Evolutionary conservation across 2,888 invertebrate genomes (phyloP).

Genomic region (Rhorus exstirpatorius): DNA sequence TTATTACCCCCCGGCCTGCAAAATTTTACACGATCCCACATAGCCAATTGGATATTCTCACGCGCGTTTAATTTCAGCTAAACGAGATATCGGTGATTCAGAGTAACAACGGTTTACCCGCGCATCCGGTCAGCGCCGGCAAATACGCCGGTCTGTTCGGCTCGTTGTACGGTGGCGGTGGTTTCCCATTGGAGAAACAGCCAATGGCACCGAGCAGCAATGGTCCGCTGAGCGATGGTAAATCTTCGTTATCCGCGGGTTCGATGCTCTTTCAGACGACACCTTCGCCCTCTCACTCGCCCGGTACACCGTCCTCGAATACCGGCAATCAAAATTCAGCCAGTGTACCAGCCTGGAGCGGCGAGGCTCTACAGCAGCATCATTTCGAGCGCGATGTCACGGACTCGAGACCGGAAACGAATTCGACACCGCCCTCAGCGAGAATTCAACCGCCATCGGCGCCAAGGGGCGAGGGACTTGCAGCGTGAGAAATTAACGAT

Average conservation of each 20-base stretch:
- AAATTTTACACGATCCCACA: not conserved
- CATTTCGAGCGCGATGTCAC: conserved; percentile 88
- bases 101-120: conserved; percentile 90
- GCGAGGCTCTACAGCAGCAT: conserved; percentile 87
- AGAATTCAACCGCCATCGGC: conserved; percentile 89
- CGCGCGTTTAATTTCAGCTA: conserved; percentile 87
- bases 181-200: conserved; percentile 87
- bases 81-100: conserved; percentile 94
- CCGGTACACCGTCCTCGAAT: conserved; percentile 83
- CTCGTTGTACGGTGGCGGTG: conserved; percentile 89
- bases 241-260: conserved; percentile 81
- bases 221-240: conserved; percentile 87
- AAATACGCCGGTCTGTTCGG: conserved; percentile 93
- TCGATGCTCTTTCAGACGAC: conserved; percentile 85
- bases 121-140: conserved; percentile 86
- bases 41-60: not conserved
- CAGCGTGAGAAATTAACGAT: conserved; percentile 87
- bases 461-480: conserved; percentile 90
- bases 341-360: conserved; percentile 86
- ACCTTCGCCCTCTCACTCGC: conserved; percentile 85
- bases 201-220: conserved; percentile 87
- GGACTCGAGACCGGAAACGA: conserved; percentile 83
- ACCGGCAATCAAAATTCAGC: conserved; percentile 85
- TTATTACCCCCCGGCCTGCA: too few relatives aligned
- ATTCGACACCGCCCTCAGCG: conserved; percentile 86